phyloP scores from a whole-genome alignment of 30 jellyfish, hydroid and myxozoan species.

The Phacellophora camtschatica region DNA sequence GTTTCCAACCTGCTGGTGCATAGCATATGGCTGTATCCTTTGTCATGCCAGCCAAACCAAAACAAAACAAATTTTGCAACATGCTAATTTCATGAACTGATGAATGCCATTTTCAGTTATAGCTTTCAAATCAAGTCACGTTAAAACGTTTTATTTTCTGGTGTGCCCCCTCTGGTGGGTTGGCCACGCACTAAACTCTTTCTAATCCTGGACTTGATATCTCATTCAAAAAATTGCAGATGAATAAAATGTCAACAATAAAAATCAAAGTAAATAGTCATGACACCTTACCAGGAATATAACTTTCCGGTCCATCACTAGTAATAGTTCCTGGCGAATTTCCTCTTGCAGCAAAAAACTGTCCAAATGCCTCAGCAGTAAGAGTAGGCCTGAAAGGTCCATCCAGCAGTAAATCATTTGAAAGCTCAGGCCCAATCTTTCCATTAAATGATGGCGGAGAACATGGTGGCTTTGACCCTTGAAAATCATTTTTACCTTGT shows the following conservation, averaged over 20 bases:
- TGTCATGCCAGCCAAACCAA: no score
- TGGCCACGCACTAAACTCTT: no score
- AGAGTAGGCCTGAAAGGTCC: slow-evolving; percentile 81
- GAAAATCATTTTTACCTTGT: slow-evolving; percentile 21
- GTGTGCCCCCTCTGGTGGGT: no score
- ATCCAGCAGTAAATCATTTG: slow-evolving; percentile 52
- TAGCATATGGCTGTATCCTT: no score
- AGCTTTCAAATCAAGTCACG: no score
- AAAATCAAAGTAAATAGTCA: neutral
- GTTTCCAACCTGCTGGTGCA: no score
- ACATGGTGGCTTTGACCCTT: neutral
- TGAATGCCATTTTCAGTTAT: no score
- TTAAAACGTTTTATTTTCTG: no score
- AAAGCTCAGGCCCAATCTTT: slow-evolving; percentile 22
- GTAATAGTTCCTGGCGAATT: neutral
- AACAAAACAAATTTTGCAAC: no score
- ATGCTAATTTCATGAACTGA: no score
- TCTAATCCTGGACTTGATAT: neutral
- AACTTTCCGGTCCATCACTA: no score
- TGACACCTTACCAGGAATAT: no score
- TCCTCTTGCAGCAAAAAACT: neutral
- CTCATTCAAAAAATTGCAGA: neutral
- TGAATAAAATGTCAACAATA: neutral
- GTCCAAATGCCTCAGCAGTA: slow-evolving; percentile 48
- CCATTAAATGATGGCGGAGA: slow-evolving; percentile 30